A percentile compares a stretch with the other conserved stretches of the same genome.
Conservation (phyloP, 1,140 invertebrate genomes). For the Drosophila carrolli region DNA sequence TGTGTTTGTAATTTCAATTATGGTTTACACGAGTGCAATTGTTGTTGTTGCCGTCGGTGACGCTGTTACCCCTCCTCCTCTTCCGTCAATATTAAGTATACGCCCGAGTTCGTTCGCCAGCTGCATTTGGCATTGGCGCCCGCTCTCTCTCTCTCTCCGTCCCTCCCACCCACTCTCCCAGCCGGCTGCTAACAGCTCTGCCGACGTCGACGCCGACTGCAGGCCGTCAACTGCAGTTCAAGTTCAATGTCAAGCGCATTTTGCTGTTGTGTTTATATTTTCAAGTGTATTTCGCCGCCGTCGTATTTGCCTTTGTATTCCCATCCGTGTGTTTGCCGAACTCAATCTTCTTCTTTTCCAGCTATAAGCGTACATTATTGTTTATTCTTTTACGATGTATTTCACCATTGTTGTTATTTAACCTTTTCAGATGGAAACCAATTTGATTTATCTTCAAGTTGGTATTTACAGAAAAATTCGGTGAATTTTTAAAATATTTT, state of each 20-base stretch:
- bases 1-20: constrained; percentile 56
- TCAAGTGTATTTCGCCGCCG: constrained; percentile 18
- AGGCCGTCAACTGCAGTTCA: constrained; percentile 70
- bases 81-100: constrained; percentile 25
- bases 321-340: constrained; percentile 5
- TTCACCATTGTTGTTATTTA: constrained; percentile 20
- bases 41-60: constrained; percentile 18
- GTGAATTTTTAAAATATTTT: not conserved
- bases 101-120: constrained; percentile 42
- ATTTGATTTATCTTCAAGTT: constrained; percentile 35
- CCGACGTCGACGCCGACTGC: constrained; percentile 5
- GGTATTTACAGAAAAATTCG: constrained; percentile 4
- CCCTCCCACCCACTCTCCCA: not conserved
- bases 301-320: constrained; percentile 45
- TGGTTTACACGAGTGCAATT: constrained; percentile 35
- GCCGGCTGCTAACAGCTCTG: constrained; percentile 30
- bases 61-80: not conserved
- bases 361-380: constrained; percentile 53
- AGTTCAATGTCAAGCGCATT: constrained; percentile 84
- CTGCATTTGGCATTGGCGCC: constrained; percentile 35
- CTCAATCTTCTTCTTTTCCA: constrained; percentile 9
- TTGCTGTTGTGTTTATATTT: constrained; percentile 52
- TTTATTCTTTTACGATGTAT: constrained; percentile 63
- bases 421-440: constrained; percentile 3
- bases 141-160: not conserved